Evolutionary conservation across 2,113 vertebrate species (phyloP).

Genomic region (Pelvicachromis taeniatus): DNA sequence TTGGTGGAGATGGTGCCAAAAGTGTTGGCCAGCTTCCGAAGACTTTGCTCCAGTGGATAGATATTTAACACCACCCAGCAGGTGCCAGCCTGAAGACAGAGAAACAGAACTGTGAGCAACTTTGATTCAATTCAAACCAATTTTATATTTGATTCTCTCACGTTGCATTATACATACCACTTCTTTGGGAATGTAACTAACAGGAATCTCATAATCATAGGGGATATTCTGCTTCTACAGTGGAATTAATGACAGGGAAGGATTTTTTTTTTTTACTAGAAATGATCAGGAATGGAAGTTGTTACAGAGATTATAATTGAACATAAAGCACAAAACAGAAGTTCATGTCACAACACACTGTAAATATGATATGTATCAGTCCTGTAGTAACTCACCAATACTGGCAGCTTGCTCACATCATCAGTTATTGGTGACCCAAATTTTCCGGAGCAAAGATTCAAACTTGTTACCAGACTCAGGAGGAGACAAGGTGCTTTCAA

Average conservation of each 20-base stretch:
- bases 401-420: conserved; percentile 67
- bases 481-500: conserved; percentile 66
- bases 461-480: conserved; percentile 60
- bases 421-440: conserved; percentile 65
- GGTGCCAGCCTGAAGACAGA: conserved; percentile 45
- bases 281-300: not conserved
- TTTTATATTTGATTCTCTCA: not conserved
- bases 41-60: conserved; percentile 69
- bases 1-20: conserved; percentile 66
- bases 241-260: not conserved
- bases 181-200: conserved; percentile 66
- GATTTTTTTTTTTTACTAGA: not conserved
- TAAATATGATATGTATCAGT: not conserved
- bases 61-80: conserved; percentile 72
- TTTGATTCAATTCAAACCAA: not conserved
- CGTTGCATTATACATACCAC: conserved; percentile 41
- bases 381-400: conserved; percentile 40
- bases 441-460: conserved; percentile 62
- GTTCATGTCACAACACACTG: not conserved
- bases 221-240: conserved; percentile 67
- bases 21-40: conserved; percentile 51
- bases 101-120: not conserved
- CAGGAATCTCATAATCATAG: conserved; percentile 67
- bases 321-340: not conserved
- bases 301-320: not conserved